A percentile compares a stretch with the other conserved stretches of the same genome.
These are phyloP conservation scores for Coelogynopora nodosa DNA, from an alignment of 2,888 invertebrate genomes.

Conservation along the genomic window DNA sequence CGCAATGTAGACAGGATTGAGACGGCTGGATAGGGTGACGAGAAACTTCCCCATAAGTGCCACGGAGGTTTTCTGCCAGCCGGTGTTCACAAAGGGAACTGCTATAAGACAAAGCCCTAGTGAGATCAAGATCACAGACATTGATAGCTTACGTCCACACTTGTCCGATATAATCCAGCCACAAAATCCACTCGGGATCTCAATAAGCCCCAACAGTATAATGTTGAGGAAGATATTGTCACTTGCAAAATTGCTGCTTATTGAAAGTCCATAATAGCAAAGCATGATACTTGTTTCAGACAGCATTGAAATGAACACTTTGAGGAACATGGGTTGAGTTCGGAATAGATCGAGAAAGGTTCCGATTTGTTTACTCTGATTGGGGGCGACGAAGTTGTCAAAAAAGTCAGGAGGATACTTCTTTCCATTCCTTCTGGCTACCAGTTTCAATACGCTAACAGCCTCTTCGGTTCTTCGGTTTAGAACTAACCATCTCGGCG, in stretches of 20 bases:
- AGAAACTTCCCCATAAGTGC: constrained; percentile 39
- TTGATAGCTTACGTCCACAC: constrained; percentile 9
- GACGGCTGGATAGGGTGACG: constrained; percentile 39
- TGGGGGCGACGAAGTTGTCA: constrained; percentile 17
- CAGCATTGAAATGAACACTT: background rate
- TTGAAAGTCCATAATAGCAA: constrained; percentile 24
- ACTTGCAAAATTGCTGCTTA: constrained; percentile 25
- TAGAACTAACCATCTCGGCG: constrained; percentile 40
- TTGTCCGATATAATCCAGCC: constrained; percentile 39
- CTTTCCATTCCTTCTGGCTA: constrained; percentile 33
- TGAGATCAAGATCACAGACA: background rate
- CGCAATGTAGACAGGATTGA: constrained; percentile 37
- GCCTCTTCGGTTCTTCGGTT: constrained; percentile 38
- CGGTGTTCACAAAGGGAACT: constrained; percentile 29
- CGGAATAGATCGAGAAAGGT: constrained; percentile 23
- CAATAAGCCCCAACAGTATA: constrained; percentile 28
- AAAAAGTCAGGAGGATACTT: background rate
- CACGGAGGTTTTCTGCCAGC: constrained; percentile 25
- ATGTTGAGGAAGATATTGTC: constrained; percentile 40
- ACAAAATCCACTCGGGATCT: constrained; percentile 5
- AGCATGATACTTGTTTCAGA: background rate
- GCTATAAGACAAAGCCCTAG: background rate
- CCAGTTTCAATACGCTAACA: background rate
- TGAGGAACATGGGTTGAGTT: constrained; percentile 15
- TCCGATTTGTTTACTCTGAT: constrained; percentile 38